A percentile compares a stretch with the other conserved stretches of the same genome.
phyloP scores from a whole-genome alignment of 23 tunicate genomes.

The Styela plicata region DNA sequence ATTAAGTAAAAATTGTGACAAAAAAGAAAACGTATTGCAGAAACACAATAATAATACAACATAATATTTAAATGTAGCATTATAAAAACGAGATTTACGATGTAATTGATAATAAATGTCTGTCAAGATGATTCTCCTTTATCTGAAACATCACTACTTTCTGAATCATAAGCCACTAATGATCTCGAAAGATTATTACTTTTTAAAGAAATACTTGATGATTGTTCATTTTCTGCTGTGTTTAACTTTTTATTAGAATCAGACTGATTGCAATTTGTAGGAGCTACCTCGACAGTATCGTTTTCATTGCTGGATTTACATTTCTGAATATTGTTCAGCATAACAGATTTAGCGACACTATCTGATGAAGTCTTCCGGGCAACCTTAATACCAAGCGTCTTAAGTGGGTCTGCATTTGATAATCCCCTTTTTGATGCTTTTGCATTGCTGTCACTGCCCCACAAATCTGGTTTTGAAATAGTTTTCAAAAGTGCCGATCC shows the following conservation, averaged over 20 bases:
- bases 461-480: background rate
- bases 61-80: too few species aligned
- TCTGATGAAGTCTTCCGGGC: background rate
- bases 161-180: background rate
- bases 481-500: slow-evolving; percentile 16
- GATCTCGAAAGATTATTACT: background rate
- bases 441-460: background rate
- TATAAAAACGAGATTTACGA: too few species aligned
- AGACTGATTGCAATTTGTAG: too few species aligned
- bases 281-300: too few species aligned
- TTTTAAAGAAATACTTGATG: too few species aligned
- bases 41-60: too few species aligned
- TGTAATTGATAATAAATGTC: background rate
- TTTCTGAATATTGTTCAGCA: background rate
- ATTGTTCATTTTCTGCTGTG: background rate
- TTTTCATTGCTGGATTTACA: background rate
- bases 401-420: background rate
- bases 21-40: too few species aligned
- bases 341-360: background rate
- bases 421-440: background rate
- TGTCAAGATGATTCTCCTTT: background rate
- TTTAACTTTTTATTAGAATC: background rate
- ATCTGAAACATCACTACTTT: background rate
- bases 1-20: too few species aligned
- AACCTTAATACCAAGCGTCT: slow-evolving; percentile 25